A percentile compares a stretch with the other conserved stretches of the same genome.
These are phyloP conservation scores for Drosophila funebris DNA, from an alignment of 1,140 invertebrate genomes.

Conservation along the genomic window DNA sequence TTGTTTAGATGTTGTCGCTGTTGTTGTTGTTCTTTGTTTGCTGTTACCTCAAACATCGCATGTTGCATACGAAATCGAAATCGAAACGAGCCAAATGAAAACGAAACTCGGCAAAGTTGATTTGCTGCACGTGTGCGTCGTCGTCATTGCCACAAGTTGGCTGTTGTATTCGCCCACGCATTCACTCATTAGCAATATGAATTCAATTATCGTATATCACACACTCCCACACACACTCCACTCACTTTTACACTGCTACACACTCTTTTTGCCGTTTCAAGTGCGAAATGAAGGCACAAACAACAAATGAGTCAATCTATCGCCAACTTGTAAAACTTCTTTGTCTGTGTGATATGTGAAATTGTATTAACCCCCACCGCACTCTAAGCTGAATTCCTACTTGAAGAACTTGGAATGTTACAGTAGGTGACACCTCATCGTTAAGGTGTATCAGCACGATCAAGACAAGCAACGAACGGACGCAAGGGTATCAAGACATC, in stretches of 20 bases:
- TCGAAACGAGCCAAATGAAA: conserved; percentile 29
- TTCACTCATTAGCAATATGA: conserved; percentile 71
- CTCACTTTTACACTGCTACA: not conserved
- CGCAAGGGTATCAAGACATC: no score
- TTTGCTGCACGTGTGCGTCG: conserved; percentile 67
- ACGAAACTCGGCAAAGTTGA: conserved; percentile 69
- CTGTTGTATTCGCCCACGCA: conserved; percentile 38
- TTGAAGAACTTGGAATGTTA: no score
- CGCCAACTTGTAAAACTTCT: not conserved
- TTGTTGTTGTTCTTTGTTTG: conserved; percentile 8
- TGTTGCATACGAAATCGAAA: conserved; percentile 68
- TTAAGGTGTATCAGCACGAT: no score
- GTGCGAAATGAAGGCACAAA: not conserved
- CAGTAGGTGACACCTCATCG: no score
- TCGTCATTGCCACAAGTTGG: conserved; percentile 28
- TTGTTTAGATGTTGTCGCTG: conserved; percentile 12
- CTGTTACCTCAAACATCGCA: conserved; percentile 51
- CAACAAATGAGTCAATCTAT: conserved; percentile 2
- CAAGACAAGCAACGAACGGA: no score
- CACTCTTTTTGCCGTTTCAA: not conserved
- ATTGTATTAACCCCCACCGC: not conserved
- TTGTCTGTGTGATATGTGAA: not conserved
- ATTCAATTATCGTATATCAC: conserved; percentile 69
- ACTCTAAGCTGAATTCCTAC: not conserved
- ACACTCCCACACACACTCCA: not conserved